A percentile compares a stretch with the other conserved stretches of the same genome.
Evolutionary conservation across 2,113 vertebrate genomes (phyloP).

Genomic region (Glaucidium brasilianum): DNA sequence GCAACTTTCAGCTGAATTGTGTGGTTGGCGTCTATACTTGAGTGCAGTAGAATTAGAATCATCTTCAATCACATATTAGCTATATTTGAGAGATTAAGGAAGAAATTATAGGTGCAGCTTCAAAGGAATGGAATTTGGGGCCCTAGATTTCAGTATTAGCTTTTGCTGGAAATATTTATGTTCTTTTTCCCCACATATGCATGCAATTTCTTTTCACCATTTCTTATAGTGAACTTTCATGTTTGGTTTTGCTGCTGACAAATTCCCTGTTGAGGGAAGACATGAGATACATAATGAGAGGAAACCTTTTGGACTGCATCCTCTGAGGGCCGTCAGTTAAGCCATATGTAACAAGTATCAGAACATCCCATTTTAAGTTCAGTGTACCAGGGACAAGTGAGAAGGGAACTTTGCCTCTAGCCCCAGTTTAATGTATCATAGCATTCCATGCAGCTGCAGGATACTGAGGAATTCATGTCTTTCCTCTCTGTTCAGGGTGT

Average conservation of each 20-base stretch:
- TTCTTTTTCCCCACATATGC: neutral
- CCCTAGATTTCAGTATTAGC: neutral
- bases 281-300: rapidly evolving
- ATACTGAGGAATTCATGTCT: neutral
- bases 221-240: neutral
- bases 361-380: neutral
- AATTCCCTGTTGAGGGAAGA: neutral
- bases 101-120: neutral
- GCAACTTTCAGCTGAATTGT: neutral
- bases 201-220: neutral
- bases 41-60: neutral
- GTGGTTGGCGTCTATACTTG: neutral
- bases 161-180: neutral
- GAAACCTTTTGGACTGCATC: neutral
- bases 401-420: neutral
- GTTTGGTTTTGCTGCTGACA: neutral
- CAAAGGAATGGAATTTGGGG: neutral
- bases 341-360: neutral
- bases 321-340: neutral
- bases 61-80: rapidly evolving
- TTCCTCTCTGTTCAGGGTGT: neutral
- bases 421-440: neutral
- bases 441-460: neutral
- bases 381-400: neutral
- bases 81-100: neutral